phyloP scores from a whole-genome alignment of 1,140 invertebrate genomes.

The Psix sp. region DNA sequence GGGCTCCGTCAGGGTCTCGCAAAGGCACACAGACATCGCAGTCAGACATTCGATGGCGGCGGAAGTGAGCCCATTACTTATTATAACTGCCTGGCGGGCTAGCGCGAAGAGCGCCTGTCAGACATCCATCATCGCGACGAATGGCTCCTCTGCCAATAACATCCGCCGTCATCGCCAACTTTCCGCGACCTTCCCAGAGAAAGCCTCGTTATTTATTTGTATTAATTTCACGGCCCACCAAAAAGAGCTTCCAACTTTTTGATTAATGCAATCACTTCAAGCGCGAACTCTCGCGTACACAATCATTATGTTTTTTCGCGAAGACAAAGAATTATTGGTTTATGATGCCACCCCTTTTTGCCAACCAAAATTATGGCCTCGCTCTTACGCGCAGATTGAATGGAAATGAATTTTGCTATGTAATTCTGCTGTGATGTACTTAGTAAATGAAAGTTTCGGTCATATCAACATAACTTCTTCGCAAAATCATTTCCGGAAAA shows the following conservation, averaged over 20 bases:
- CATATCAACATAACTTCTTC: too few species aligned
- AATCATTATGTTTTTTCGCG: slow-evolving; percentile 30
- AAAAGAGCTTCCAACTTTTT: slow-evolving; percentile 35
- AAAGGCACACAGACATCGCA: slow-evolving; percentile 57
- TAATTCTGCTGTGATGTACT: too few species aligned
- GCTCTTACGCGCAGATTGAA: not conserved
- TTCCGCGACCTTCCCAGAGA: slow-evolving; percentile 67
- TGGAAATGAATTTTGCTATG: slow-evolving; percentile 2
- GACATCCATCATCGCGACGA: slow-evolving; percentile 77
- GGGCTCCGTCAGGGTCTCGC: slow-evolving; percentile 63
- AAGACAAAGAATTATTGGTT: slow-evolving; percentile 23
- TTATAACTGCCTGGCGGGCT: slow-evolving; percentile 76
- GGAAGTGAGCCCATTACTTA: slow-evolving; percentile 75
- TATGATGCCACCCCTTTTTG: slow-evolving; percentile 12
- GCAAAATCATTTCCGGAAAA: too few species aligned
- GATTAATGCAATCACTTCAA: slow-evolving; percentile 41
- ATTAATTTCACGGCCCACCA: slow-evolving; percentile 61
- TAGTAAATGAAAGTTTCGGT: too few species aligned
- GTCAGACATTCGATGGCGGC: slow-evolving; percentile 70
- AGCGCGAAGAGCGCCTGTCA: slow-evolving; percentile 73
- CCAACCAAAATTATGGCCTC: slow-evolving; percentile 6
- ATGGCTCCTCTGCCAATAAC: slow-evolving; percentile 77
- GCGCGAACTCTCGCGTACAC: slow-evolving; percentile 18
- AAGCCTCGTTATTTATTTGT: slow-evolving; percentile 64
- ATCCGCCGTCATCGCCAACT: slow-evolving; percentile 76